Percentiles rank a stretch among this genome's conserved stretches.
Conservation (phyloP, 2,888 invertebrate species). For the Marronus borbonicus region DNA sequence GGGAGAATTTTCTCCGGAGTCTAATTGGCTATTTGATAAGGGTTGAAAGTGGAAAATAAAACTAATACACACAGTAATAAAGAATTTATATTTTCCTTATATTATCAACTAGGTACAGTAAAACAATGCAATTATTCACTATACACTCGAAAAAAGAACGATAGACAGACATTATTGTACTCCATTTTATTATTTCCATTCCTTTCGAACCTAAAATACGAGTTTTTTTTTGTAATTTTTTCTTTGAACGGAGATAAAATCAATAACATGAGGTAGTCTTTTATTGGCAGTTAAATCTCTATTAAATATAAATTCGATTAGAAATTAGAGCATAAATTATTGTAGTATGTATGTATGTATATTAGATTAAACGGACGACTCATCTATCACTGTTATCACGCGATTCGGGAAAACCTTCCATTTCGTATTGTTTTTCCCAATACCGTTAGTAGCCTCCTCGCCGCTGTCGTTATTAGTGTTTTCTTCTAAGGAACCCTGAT, state of each 20-base stretch:
- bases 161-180: conserved; percentile 43
- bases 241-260: conserved; percentile 18
- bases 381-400: conserved; percentile 85
- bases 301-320: conserved; percentile 24
- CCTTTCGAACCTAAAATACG: conserved; percentile 18
- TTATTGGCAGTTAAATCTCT: conserved; percentile 49
- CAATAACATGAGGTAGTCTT: conserved; percentile 50
- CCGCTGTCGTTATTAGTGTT: conserved; percentile 68
- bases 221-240: not conserved
- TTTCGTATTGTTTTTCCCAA: conserved; percentile 65
- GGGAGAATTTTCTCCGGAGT: too few relatives aligned
- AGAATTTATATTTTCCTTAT: conserved; percentile 36
- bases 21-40: too few relatives aligned
- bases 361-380: conserved; percentile 74
- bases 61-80: conserved; percentile 33
- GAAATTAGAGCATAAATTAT: conserved; percentile 30
- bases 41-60: conserved; percentile 5
- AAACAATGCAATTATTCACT: conserved; percentile 42
- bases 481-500: conserved; percentile 69
- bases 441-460: conserved; percentile 71
- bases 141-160: conserved; percentile 41
- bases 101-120: conserved; percentile 28
- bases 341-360: not conserved
- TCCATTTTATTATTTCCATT: conserved; percentile 30
- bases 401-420: conserved; percentile 73